phyloP scores from a whole-genome alignment of 2,888 invertebrate genomes.

The Malthinus flaveolus region DNA sequence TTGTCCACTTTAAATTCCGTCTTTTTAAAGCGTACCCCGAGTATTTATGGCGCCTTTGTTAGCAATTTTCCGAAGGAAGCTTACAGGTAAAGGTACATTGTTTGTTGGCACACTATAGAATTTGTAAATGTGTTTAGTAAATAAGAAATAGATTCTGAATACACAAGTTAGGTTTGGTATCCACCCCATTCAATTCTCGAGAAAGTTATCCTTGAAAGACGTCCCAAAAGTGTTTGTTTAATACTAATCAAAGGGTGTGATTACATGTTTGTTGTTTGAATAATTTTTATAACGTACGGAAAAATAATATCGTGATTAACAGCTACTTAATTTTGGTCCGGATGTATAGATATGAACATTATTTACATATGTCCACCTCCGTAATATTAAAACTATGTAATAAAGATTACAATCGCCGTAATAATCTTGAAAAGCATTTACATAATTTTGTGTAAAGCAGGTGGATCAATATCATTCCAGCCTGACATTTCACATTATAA shows the following conservation, averaged over 20 bases:
- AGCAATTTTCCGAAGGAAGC: constrained; percentile 15
- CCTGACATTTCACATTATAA: too few relatives aligned
- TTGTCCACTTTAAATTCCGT: neutral
- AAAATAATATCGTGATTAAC: constrained; percentile 20
- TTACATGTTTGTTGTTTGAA: too few relatives aligned
- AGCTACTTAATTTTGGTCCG: constrained; percentile 20
- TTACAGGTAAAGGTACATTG: constrained; percentile 33
- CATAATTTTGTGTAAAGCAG: constrained; percentile 28
- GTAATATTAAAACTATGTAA: constrained; percentile 30
- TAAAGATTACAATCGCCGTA: constrained; percentile 32
- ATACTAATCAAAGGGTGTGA: too few relatives aligned
- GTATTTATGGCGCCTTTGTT: constrained; percentile 10
- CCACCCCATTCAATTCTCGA: constrained; percentile 15
- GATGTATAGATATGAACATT: constrained; percentile 24
- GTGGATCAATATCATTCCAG: constrained; percentile 7
- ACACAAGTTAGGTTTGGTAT: constrained; percentile 31
- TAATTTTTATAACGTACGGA: neutral
- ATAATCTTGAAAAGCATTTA: constrained; percentile 24
- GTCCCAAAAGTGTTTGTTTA: too few relatives aligned
- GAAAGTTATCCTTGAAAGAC: neutral
- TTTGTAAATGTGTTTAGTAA: constrained; percentile 35
- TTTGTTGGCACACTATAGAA: constrained; percentile 33
- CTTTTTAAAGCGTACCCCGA: neutral
- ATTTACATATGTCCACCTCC: constrained; percentile 29
- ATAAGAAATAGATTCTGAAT: constrained; percentile 31